phyloP scores from a whole-genome alignment of 2,113 vertebrate species.

The Leucosticte australis region DNA sequence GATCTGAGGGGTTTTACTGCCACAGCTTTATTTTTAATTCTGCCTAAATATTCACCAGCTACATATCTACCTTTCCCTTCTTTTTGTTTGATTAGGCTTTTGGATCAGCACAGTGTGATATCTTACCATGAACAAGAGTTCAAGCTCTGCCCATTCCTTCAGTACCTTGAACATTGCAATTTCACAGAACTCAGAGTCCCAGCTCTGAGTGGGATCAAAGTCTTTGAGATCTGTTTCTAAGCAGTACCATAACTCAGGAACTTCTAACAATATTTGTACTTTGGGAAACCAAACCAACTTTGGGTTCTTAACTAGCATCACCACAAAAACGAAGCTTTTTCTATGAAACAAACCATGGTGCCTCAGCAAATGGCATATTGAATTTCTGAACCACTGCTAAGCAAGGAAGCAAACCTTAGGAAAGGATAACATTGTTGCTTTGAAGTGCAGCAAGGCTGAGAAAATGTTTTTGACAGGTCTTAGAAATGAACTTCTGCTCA shows the following conservation, averaged over 20 bases:
- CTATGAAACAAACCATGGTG: neutral
- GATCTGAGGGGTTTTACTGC: neutral
- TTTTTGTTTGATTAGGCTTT: neutral
- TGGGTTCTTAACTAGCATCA: neutral
- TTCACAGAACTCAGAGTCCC: neutral
- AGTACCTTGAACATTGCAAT: neutral
- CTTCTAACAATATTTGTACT: neutral
- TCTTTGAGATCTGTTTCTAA: neutral
- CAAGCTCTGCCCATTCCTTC: neutral
- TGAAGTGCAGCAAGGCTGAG: neutral
- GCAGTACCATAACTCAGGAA: neutral
- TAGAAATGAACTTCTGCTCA: neutral
- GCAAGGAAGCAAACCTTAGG: neutral
- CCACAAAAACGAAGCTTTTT: neutral
- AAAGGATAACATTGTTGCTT: neutral
- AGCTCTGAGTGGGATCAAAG: neutral
- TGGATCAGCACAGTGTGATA: neutral
- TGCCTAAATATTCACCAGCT: neutral
- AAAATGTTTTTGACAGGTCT: neutral
- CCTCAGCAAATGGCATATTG: neutral
- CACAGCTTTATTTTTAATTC: neutral
- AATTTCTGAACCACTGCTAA: neutral
- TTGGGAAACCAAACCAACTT: neutral
- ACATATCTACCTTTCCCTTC: neutral
- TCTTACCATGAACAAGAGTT: neutral